Evolutionary conservation across 2,113 vertebrate species (phyloP).

Genomic region (Rhinogobius similis): DNA sequence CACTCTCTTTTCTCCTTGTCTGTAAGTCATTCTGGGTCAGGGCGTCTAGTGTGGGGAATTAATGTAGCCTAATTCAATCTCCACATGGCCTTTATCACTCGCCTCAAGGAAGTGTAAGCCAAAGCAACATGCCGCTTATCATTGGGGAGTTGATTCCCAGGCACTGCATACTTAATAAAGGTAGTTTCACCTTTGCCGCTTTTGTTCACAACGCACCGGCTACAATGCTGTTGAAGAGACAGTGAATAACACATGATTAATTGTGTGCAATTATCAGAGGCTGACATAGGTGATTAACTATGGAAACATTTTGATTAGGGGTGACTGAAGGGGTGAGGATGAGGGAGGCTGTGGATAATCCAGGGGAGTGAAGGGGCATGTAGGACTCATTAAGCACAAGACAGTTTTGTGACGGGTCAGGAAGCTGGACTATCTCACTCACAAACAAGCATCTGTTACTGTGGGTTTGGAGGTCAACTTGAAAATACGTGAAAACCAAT

Average conservation of each 20-base stretch:
- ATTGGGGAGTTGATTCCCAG: conserved; percentile 57
- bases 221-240: conserved; percentile 34
- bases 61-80: conserved; percentile 68
- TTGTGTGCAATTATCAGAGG: conserved; percentile 64
- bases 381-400: conserved; percentile 47
- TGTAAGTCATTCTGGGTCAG: conserved; percentile 72
- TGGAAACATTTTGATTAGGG: conserved; percentile 60
- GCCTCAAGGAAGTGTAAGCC: conserved; percentile 61
- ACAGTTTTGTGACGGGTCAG: conserved; percentile 33
- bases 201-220: conserved; percentile 16
- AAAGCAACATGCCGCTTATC: conserved; percentile 64
- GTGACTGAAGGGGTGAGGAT: conserved; percentile 45
- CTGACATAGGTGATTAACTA: conserved; percentile 66
- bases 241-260: conserved; percentile 64
- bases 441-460: conserved; percentile 5
- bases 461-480: conserved; percentile 12
- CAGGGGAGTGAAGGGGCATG: conserved; percentile 31
- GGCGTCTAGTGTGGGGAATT: conserved; percentile 58
- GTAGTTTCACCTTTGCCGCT: conserved; percentile 56
- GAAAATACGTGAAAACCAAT: conserved; percentile 32
- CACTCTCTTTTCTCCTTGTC: conserved; percentile 52
- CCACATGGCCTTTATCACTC: conserved; percentile 66
- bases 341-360: conserved; percentile 16
- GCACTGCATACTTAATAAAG: conserved; percentile 50
- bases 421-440: conserved; percentile 24